Evolutionary conservation across 2,888 invertebrate species (phyloP).

Genomic region (Ichneumoninae sp.): DNA sequence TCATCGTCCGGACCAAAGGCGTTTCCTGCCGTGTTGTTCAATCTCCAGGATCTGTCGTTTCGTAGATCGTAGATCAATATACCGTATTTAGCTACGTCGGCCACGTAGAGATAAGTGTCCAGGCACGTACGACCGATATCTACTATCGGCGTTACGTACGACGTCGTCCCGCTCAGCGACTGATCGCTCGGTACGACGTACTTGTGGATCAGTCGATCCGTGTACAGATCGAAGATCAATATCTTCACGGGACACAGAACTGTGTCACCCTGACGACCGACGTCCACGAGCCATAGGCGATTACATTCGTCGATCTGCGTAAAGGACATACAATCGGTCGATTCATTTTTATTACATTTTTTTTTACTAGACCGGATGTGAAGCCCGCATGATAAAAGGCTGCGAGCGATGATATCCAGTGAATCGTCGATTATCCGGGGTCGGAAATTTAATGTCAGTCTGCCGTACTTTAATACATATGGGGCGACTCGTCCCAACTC

Average conservation of each 20-base stretch:
- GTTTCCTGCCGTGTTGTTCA: conserved; percentile 81
- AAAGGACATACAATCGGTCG: conserved; percentile 8
- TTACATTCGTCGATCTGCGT: conserved; percentile 83
- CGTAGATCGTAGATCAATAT: conserved; percentile 80
- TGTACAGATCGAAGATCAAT: conserved; percentile 82
- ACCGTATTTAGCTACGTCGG: conserved; percentile 80
- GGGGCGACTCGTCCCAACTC: too few relatives aligned
- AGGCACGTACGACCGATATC: conserved; percentile 80
- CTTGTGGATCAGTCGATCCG: conserved; percentile 79
- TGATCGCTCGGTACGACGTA: conserved; percentile 79
- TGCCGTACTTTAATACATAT: too few relatives aligned
- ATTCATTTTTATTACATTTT: conserved; percentile 3
- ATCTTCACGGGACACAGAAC: conserved; percentile 82
- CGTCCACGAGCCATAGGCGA: conserved; percentile 84
- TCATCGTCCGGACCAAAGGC: conserved; percentile 81
- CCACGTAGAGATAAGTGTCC: conserved; percentile 81
- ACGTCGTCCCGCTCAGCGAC: conserved; percentile 75
- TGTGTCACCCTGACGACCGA: conserved; percentile 74
- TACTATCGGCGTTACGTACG: conserved; percentile 81
- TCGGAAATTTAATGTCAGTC: neutral
- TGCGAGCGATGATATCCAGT: neutral
- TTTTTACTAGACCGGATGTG: neutral
- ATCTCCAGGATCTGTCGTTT: conserved; percentile 79
- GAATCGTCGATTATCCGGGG: neutral
- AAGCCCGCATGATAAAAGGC: neutral